These are phyloP conservation scores for Plebejus argus DNA, from an alignment of 2,888 invertebrate genomes.

Conservation along the genomic window DNA sequence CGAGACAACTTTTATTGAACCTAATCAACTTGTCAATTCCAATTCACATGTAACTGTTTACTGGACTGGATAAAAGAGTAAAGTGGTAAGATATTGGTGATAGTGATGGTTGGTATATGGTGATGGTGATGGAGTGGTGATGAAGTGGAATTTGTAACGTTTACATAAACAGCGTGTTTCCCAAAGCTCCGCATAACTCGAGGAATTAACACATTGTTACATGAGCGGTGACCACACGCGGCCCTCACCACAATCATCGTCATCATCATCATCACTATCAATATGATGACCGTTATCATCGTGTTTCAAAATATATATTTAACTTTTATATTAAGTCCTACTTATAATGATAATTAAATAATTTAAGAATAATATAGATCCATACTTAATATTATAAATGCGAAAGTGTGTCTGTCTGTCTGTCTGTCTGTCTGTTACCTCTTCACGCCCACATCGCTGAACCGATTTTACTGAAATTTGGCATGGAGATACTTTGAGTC, in stretches of 20 bases:
- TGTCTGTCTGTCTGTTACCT: too few species aligned
- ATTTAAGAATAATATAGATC: too few species aligned
- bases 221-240: slow-evolving; percentile 9
- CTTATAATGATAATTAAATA: too few species aligned
- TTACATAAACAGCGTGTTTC: not conserved
- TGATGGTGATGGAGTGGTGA: not conserved
- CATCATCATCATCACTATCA: not conserved
- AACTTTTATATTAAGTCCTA: too few species aligned
- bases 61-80: not conserved
- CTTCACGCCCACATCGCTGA: too few species aligned
- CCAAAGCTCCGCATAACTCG: slow-evolving; percentile 8
- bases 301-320: too few species aligned
- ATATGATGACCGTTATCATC: not conserved
- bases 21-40: too few species aligned
- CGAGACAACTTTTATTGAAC: too few species aligned
- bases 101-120: not conserved
- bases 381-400: too few species aligned
- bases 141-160: not conserved
- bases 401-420: too few species aligned
- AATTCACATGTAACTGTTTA: not conserved
- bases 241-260: not conserved
- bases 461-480: too few species aligned
- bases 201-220: slow-evolving; percentile 7
- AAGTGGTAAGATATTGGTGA: not conserved
- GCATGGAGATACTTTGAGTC: too few species aligned